Base-by-base conservation (phyloP, 2,797 vertebrate genomes). In the Tinamus major region DNA sequence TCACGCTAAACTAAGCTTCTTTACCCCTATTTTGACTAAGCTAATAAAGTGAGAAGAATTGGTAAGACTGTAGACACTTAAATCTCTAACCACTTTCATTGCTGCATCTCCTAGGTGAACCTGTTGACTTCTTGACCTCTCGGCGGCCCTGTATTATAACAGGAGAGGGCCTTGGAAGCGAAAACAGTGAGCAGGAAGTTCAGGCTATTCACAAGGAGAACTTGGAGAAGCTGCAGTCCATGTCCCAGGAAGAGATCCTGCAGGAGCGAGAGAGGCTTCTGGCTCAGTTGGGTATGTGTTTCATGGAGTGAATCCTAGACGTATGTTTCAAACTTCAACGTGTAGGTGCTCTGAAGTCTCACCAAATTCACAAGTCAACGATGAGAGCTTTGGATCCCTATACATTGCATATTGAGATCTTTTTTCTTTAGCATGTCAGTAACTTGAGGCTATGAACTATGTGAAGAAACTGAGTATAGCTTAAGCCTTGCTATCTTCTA, bases 151-250 rank as follows among this genome's bases (percentile, higher is more conserved):
- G 87, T 92, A 95, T 99, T 83, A 96, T 99, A 79, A 98, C 98
- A 5, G 99, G 99, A 76, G 97, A 98, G 89, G 99, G 99, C 20
- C 98, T 99, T 51, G 88, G 90, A 56, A 96, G 89, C 55, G 90
- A 96, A 33, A 95, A 96, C 29, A 95, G 97, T 53, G 85, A 97
- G 63, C 94, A 94, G 80, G 99, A 99, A 97, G 98, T 94, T 44
- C 95, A 97, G 94, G 98, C 97, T 95, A 99, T 99, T 96, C 99
- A 99, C 80, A 91, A 63, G 92, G 99, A 99, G 96, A 99, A 99
- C 75, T 77, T 99, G 95, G 97, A 97, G 48, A 98, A 97, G 91
- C 97, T 99, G 71, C 97, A 89, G 78, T 96, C 95, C 63, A 98
- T 99, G 99, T 98, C 98, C 63, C 92, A 95, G 59, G 96, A 97